Evolutionary conservation across 2,888 invertebrate genomes (phyloP), one percentile per base, ranked within the genome.

Genomic region (Phortica okadai): DNA sequence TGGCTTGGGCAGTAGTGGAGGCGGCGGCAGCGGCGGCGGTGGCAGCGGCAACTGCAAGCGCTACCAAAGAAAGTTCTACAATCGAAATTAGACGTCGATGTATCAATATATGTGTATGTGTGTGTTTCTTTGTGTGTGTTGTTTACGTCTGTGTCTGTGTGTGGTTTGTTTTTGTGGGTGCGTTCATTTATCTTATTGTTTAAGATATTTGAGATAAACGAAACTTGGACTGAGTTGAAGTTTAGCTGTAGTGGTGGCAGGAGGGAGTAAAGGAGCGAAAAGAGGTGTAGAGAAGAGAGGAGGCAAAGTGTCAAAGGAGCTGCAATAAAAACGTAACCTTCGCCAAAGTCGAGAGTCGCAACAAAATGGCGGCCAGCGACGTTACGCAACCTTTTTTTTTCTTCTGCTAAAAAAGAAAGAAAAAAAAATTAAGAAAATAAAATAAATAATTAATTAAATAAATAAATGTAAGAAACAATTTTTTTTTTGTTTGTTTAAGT

Each of bases 61-160:
- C 86, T 91, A 91, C 89, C 90, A 90, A 90, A 90, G 90, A 89
- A 90, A 90, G 84, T 90, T 91, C 84, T 90, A 90, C 83, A 88
- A 86, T 79, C 89, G 85, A 83, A 88, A 88, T 80, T 88, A 80
- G 84, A 80, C 79, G 77, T 50, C 50, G 14, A 50, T 50, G 50
- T 50, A 50, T 50, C 14, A 11, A 33, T 25, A 25, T 66, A 1
- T 69, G 69, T 69, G 6, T 50, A 6, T 50, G 6, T 50, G 50
- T 50, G 50, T 33, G 33, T 50, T 50, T 50, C 2, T 6, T 2
- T 50, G 10, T 50, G 50, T 50, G 50, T 50, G 50, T 50, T 50
- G 21, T 21, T 21, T 21, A 21, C 14, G 66, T 25, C 33, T 66
- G 25, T 69, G 45, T 69, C 8, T 50, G 10, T 50, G 50, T 50